Percentiles rank a stretch among this genome's conserved stretches.
Conservation (phyloP, 2,888 invertebrate genomes). For the Acronicta alni region DNA sequence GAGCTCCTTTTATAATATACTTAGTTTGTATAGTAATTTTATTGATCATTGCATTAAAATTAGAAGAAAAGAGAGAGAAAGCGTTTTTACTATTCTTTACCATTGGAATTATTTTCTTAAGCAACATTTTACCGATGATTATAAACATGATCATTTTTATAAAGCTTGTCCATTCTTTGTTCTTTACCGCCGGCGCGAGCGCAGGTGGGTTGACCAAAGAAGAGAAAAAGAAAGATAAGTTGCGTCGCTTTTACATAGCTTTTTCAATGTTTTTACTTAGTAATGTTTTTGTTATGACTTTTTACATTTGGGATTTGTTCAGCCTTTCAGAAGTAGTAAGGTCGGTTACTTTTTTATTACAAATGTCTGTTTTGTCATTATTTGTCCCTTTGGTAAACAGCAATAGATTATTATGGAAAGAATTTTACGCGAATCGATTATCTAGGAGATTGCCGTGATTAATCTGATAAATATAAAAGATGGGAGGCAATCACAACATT, state of each 20-base stretch:
- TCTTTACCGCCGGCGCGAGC: not conserved
- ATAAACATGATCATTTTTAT: not conserved
- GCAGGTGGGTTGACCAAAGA: not conserved
- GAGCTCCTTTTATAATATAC: slow-evolving; percentile 9
- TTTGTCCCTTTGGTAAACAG: not conserved
- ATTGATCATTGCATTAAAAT: not conserved
- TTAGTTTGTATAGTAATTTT: not conserved
- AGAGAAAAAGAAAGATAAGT: not conserved
- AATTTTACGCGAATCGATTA: not conserved
- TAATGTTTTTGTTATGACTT: not conserved
- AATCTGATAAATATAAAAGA: not conserved
- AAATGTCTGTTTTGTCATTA: slow-evolving; percentile 1
- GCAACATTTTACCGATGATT: not conserved
- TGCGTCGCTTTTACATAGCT: not conserved
- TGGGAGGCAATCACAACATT: no score
- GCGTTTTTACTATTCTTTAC: not conserved
- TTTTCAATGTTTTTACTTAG: not conserved
- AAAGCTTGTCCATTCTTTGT: not conserved
- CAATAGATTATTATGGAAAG: not conserved
- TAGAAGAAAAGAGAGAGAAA: not conserved
- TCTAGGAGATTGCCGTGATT: no score
- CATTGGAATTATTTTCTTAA: not conserved
- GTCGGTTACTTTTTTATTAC: not conserved
- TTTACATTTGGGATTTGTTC: not conserved
- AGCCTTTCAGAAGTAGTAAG: not conserved